These are phyloP conservation scores for Chloebia gouldiae DNA, from an alignment of 2,113 vertebrate genomes.

Conservation along the genomic window DNA sequence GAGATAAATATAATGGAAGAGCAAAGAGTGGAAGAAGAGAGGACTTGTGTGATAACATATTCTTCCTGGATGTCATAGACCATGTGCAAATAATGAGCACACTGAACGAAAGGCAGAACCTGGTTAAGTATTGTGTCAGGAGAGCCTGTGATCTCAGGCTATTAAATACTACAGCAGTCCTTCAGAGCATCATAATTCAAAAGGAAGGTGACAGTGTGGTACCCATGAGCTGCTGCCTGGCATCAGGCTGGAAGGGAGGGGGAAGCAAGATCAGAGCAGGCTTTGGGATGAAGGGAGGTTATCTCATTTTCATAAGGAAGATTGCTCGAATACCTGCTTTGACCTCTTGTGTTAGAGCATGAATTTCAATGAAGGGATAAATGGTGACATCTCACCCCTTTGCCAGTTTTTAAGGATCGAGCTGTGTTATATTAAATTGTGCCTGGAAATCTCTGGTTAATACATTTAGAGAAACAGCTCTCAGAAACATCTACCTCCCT, in stretches of 20 bases:
- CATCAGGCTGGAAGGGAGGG: not conserved
- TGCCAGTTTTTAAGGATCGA: not conserved
- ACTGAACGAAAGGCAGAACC: slow-evolving; percentile 56
- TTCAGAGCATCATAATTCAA: slow-evolving; percentile 60
- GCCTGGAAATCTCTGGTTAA: slow-evolving; percentile 75
- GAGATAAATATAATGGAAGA: slow-evolving; percentile 28
- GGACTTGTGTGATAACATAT: slow-evolving; percentile 16
- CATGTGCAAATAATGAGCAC: slow-evolving; percentile 61
- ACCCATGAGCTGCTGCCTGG: slow-evolving; percentile 21
- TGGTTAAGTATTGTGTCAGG: slow-evolving; percentile 52
- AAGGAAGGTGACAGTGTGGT: slow-evolving; percentile 46
- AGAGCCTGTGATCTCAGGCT: slow-evolving; percentile 63
- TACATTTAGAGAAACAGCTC: slow-evolving; percentile 74
- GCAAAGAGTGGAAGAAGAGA: slow-evolving; percentile 7
- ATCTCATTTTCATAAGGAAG: slow-evolving; percentile 64
- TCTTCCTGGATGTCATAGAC: slow-evolving; percentile 57
- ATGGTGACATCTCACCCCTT: slow-evolving; percentile 25
- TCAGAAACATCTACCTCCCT: slow-evolving; percentile 73
- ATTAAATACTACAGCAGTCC: slow-evolving; percentile 57
- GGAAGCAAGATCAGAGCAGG: slow-evolving; percentile 10
- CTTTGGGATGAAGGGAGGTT: slow-evolving; percentile 35
- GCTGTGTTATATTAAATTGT: slow-evolving; percentile 50
- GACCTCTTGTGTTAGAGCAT: slow-evolving; percentile 39
- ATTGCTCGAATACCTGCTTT: slow-evolving; percentile 19
- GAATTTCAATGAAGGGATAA: slow-evolving; percentile 55